Evolutionary conservation across 2,113 vertebrate species (phyloP).

Genomic region (Platanista minor): DNA sequence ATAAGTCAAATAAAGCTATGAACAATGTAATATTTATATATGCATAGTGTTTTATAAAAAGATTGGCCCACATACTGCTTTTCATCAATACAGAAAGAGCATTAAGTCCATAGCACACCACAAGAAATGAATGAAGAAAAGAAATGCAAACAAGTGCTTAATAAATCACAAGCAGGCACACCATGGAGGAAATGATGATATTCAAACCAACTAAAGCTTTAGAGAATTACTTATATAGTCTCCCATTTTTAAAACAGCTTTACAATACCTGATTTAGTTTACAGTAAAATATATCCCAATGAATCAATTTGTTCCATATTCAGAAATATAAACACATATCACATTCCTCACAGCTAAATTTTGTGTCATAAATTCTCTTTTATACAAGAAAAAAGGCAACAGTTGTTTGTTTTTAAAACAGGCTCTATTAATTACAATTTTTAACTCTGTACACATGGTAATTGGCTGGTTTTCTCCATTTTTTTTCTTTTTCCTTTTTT

Average conservation of each 20-base stretch:
- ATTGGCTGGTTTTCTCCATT: constrained; percentile 83
- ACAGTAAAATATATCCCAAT: constrained; percentile 95
- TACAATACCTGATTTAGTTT: constrained; percentile 99
- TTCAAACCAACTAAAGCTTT: constrained; percentile 88
- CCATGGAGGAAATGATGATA: constrained; percentile 85
- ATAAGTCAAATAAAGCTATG: constrained; percentile 99
- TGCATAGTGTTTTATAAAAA: constrained; percentile 99
- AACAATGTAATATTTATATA: constrained; percentile 99
- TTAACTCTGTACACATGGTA: constrained; percentile 92
- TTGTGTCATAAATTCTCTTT: constrained; percentile 98
- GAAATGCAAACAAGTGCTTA: constrained; percentile 92
- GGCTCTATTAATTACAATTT: constrained; percentile 94
- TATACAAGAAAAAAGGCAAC: constrained; percentile 99
- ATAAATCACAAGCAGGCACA: constrained; percentile 94
- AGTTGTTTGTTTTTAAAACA: constrained; percentile 88
- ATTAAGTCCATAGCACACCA: constrained; percentile 90
- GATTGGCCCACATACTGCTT: constrained; percentile 96
- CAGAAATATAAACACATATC: constrained; percentile 97
- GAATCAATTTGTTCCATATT: constrained; percentile 92
- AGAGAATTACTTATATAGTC: constrained; percentile 88
- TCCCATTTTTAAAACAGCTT: constrained; percentile 91
- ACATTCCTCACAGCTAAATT: constrained; percentile 95
- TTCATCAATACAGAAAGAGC: constrained; percentile 93
- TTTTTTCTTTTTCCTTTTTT: constrained; percentile 77
- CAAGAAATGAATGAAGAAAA: constrained; percentile 92